Percentiles rank a stretch among this genome's conserved stretches.
Conservation (phyloP, 2,113 vertebrate genomes). For the Microtus pennsylvanicus region DNA sequence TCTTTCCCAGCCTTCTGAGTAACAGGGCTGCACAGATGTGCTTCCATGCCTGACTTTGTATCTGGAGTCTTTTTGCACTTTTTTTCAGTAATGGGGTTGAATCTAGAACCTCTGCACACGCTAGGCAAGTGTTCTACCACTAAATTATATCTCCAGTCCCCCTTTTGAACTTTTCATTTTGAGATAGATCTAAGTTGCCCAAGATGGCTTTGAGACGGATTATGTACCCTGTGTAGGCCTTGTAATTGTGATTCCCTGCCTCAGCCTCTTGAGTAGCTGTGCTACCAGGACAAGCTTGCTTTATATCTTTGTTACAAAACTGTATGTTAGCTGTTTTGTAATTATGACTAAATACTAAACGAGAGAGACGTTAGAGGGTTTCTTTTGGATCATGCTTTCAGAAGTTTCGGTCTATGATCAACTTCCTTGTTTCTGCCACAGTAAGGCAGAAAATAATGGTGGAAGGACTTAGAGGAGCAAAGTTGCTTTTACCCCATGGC, state of each 20-base stretch:
- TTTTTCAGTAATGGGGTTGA: no score
- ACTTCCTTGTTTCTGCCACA: background rate
- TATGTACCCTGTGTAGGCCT: background rate
- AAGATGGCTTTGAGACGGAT: background rate
- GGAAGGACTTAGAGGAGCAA: background rate
- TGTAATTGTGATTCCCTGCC: no score
- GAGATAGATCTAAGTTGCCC: background rate
- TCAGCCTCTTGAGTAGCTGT: background rate
- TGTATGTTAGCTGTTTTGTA: no score
- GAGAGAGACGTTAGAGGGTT: background rate
- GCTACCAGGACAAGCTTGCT: background rate
- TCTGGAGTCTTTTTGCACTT: no score
- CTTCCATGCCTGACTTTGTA: no score
- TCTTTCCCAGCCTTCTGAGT: no score
- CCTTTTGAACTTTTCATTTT: no score
- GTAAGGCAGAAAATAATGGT: background rate
- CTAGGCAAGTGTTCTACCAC: no score
- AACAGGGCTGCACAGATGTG: no score
- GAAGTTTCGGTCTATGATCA: background rate
- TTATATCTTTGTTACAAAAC: background rate
- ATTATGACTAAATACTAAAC: no score
- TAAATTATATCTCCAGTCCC: no score
- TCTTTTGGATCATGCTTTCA: background rate
- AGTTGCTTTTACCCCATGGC: background rate
- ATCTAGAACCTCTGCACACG: no score